Base-by-base conservation (phyloP, 2,797 vertebrate species). In the Brotula barbata region DNA sequence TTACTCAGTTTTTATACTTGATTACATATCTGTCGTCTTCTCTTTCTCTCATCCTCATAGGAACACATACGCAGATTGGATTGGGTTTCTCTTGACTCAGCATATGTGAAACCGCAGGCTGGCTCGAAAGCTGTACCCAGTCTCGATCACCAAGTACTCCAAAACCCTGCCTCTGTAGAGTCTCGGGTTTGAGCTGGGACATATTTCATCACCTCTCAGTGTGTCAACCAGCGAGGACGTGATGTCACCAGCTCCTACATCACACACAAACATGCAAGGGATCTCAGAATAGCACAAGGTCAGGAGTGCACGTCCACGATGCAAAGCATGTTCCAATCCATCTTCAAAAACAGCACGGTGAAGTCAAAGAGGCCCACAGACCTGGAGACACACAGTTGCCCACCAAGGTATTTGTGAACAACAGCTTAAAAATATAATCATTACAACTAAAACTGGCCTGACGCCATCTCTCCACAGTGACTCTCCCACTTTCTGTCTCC, bases 51-150 rank as follows among this genome's bases (percentile, higher is more conserved):
- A 44, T 49, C 14, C 40, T 47, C 58, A 62, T 34, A 43, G 34
- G 48, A 17, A 17, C 25, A 42, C 58, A 56, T 34, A 43, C 9
- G 31, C 22, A 31, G 25, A 53, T 47, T 33, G 61, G 45, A 77
- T 81, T 68, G 9, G 60, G 71, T 85, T 90, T 88, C 78, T 68
- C 72, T 76, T 69, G 76, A 86, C 66, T 75, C 79, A 82, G 85
- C 82, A 54, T 70, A 43, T 55, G 46, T 69, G 67, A 83, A 80
- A 84, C 45, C 63, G 68, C 15, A 51, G 19, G 46, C 39, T 16
- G 6, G 60, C 75, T 58, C 49, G 14, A 70, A 43, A 63, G 56
- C 34, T 16, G 46, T 6, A 44, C 58, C 25, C 4, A 28, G 8
- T 28, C 4, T 53, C 48, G 31, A 43, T 44, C 64, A 53, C 23